Base-by-base conservation (phyloP, 2,797 vertebrate species). In the Rhinogobio ventralis region DNA sequence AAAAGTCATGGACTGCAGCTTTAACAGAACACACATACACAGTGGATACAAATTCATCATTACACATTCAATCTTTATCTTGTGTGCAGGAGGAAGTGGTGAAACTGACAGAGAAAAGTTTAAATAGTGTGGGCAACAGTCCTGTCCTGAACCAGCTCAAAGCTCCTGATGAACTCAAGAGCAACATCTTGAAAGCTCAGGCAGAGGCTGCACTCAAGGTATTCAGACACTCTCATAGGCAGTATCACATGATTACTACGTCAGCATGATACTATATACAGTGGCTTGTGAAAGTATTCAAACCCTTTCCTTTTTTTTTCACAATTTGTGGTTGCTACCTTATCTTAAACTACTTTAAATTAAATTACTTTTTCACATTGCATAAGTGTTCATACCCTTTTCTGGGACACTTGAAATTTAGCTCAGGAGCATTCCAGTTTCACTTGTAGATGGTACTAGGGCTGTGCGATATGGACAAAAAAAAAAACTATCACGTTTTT, bases 101-200 rank as follows among this genome's bases (percentile, higher is more conserved):
- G 88, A 99, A 99, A 90, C 90, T 99, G 86, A 95, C 95, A 13
- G 97, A 99, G 90, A 99, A 99, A 91, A 96, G 93, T 90, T 96
- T 99, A 86, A 97, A 94, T 94, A 97, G 95, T 69, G 87, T 95
- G 8, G 92, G 96, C 28, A 94, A 95, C 68, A 97, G 94, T 90
- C 95, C 97, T 2, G 69, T 90, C 0, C 0, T 91, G 74, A 88
- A 94, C 87, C 92, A 94, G 0, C 64, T 93, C 6, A 95, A 93
- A 90, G 89, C 93, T 86, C 94, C 96, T 36, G 94, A 95, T 72
- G 96, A 98, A 86, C 93, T 97, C 85, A 99, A 99, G 92, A 99
- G 98, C 90, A 99, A 99, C 92, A 97, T 99, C 93, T 93, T 99
- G 72, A 99, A 99, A 90, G 97, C 97, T 49, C 97, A 98, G 87